Evolutionary conservation across 2,113 vertebrate genomes (phyloP).

Genomic region (Dermatemys mawii): DNA sequence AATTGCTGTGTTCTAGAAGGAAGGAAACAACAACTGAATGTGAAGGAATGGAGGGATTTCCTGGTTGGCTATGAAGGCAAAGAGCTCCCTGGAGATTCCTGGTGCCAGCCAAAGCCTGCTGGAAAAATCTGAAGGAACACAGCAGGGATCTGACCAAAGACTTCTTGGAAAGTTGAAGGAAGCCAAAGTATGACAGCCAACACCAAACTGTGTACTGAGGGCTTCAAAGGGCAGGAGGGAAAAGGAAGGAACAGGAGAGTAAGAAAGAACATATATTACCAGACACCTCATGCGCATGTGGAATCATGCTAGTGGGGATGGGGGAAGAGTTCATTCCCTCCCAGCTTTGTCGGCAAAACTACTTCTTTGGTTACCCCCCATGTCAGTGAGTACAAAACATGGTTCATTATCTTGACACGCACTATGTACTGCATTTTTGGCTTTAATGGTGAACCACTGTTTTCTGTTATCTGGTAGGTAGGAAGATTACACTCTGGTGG

Average conservation of each 20-base stretch:
- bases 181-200: constrained; percentile 21
- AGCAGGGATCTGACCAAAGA: background rate
- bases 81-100: background rate
- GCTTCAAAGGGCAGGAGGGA: background rate
- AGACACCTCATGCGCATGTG: background rate
- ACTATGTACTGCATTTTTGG: constrained; percentile 7
- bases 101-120: background rate
- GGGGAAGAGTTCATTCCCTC: constrained; percentile 16
- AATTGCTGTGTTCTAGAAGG: background rate
- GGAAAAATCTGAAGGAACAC: background rate
- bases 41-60: background rate
- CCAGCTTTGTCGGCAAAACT: background rate
- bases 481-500: constrained; percentile 50
- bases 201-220: background rate
- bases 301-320: accelerated
- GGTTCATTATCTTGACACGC: constrained; percentile 59
- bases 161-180: background rate
- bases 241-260: background rate
- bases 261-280: background rate
- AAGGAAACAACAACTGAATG: accelerated
- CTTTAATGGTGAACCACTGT: constrained; percentile 1
- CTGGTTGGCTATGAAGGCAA: background rate
- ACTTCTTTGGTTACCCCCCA: constrained; percentile 5
- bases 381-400: constrained; percentile 51
- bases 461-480: constrained; percentile 41